Base-by-base conservation (phyloP, 1,140 invertebrate genomes). In the Pomacea maculata region DNA sequence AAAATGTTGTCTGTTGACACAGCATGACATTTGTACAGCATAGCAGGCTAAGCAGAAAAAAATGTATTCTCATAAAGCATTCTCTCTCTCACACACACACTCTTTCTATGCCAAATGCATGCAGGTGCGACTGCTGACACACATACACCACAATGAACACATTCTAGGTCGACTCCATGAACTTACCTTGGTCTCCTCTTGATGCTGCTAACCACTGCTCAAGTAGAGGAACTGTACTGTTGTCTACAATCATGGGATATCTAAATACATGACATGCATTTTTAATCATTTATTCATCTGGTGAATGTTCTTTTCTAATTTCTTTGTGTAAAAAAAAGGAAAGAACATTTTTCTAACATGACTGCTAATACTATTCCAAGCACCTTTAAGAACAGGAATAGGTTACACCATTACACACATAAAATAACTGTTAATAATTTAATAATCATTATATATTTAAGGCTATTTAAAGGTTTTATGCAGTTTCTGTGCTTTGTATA, bases 171-270 rank as follows among this genome's bases (percentile, higher is more conserved):
- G 67, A n/a, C 12, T 73, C 25, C 71, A 73, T 15, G 52, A 25
- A 45, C 57, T 2, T 61, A 61, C 57, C 57, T 61, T 61, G 57
- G 57, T 61, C 57, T 61, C 57, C 57, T 17, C 57, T 61, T 1
- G 57, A 61, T 1, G 68, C 65, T 15, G 88, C 87, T 15, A 96
- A 88, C 92, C 94, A 95, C 72, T 93, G 91, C 82, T 88, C 82
- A 52, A 95, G 85, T 45, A 94, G 83, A 63, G 88, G 84, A 19
- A 93, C 83, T 83, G 94, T 93, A 71, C 93, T 86, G 4, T 93
- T 86, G 82, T 92, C 90, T 76, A 95, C 93, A 81, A 96, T 88
- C 76, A 94, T 91, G 1, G 96, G 96, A 93, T 96, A 97, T 52
- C 97, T 94, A 78, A 67, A 54, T 63, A 72, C 12, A 77, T 79